Evolutionary conservation across 2,113 vertebrate species (phyloP).

Genomic region (Butorides virescens): DNA sequence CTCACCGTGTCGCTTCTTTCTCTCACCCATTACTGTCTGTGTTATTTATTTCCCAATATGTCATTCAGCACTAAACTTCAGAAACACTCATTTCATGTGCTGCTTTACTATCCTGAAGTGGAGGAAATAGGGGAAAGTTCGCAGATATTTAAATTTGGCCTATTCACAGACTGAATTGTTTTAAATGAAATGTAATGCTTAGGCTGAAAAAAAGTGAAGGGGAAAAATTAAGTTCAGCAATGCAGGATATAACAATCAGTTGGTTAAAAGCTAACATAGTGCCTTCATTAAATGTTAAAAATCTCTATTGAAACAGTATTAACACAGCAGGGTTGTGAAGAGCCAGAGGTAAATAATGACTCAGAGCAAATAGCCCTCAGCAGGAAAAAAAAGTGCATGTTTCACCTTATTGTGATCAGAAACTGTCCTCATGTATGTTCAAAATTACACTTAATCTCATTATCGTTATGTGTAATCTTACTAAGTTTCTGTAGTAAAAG

Average conservation of each 20-base stretch:
- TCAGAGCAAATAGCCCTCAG: background rate
- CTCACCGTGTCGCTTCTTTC: background rate
- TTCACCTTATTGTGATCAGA: conserved; percentile 4
- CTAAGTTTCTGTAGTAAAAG: background rate
- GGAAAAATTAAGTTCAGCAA: conserved; percentile 52
- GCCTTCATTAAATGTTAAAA: conserved; percentile 42
- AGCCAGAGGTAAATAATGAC: conserved; percentile 20
- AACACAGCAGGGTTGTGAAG: conserved; percentile 46
- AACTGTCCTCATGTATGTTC: background rate
- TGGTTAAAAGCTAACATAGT: conserved; percentile 34
- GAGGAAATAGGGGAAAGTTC: conserved; percentile 39
- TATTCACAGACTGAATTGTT: conserved; percentile 41
- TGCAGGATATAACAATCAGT: conserved; percentile 29
- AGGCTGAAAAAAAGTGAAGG: conserved; percentile 18
- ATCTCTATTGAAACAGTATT: conserved; percentile 45
- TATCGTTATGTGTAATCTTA: background rate
- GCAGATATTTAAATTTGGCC: conserved; percentile 13
- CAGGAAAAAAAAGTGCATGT: background rate
- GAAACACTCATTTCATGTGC: conserved; percentile 35
- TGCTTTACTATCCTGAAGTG: conserved; percentile 37
- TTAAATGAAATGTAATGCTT: conserved; percentile 53
- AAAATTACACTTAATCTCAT: background rate
- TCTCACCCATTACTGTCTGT: background rate
- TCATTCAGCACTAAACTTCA: conserved; percentile 45
- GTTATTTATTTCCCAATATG: conserved; percentile 31